Evolutionary conservation across 2,113 vertebrate genomes (phyloP), one percentile per base, ranked within the genome.

Genomic region (Plectropomus leopardus): DNA sequence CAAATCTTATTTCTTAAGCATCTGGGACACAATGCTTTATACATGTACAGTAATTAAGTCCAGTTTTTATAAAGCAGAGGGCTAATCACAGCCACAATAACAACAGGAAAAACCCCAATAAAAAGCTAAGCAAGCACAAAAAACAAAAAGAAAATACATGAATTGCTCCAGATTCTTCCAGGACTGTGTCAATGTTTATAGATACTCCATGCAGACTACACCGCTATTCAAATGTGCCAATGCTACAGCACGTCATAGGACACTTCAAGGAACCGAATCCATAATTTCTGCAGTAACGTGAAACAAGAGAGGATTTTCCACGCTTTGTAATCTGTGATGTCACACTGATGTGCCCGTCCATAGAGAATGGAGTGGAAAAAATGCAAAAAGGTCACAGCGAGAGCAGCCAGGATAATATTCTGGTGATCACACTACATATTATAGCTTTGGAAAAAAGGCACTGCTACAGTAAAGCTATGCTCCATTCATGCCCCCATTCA

Each of bases 361-460:
- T 26, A 81, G 30, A 53, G 23, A 71, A 59, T 67, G 57, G 44
- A 54, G 21, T 32, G 60, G 74, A 67, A 75, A n/a, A 85, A 82
- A 78, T 57, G 60, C 54, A 64, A 69, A 85, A 80, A 57, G 76
- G 78, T 80, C 79, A 79, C 44, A 3, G 10, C 66, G 72, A 82
- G 84, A 74, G 73, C 76, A 88, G 76, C 50, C 32, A 74, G 63
- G 54, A 73, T 73, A 42, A 69, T 85, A 79, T 86, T 57, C 76
- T 79, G 82, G 59, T 80, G 71, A 85, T 88, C 83, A 75, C 30
- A 69, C 65, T 42, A 75, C 60, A 76, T 68, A 66, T 78, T 83
- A 61, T 42, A 28, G 28, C 45, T 50, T 45, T 23, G 17, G 1
- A 26, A 45, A 45, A 69, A 63, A 70, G 78, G 5, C 58, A 36